Conservation (phyloP, 2,797 vertebrate genomes). For the Notamacropus eugenii region DNA sequence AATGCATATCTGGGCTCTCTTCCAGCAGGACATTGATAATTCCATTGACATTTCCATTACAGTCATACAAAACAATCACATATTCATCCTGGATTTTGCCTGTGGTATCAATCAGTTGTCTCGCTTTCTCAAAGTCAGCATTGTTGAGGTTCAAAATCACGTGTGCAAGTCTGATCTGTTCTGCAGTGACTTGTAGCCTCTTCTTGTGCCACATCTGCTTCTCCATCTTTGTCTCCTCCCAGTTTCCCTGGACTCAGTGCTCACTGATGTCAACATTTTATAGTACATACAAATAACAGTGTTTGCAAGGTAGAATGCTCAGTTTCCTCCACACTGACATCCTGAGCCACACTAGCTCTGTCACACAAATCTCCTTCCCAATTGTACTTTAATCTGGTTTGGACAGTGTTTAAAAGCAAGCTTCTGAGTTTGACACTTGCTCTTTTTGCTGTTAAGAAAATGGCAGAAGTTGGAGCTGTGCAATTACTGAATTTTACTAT, state of each 20-base stretch:
- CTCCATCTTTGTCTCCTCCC: slow-evolving; percentile 98
- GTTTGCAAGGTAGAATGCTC: slow-evolving; percentile 99
- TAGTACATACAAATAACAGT: slow-evolving; percentile 99
- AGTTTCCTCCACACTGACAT: slow-evolving; percentile 96
- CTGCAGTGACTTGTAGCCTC: slow-evolving; percentile 96
- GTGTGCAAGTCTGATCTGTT: slow-evolving; percentile 99
- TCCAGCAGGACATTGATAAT: slow-evolving; percentile 98
- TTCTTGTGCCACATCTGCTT: slow-evolving; percentile 96
- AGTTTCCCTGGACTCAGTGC: slow-evolving; percentile 96
- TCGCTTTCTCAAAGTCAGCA: slow-evolving; percentile 99
- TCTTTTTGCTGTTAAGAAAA: background rate
- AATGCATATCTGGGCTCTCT: slow-evolving; percentile 98
- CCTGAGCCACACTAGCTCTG: slow-evolving; percentile 86
- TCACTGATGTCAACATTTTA: slow-evolving; percentile 99
- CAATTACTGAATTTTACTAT: background rate
- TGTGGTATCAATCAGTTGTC: slow-evolving; percentile 99
- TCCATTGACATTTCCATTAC: slow-evolving; percentile 98
- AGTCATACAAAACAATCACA: slow-evolving; percentile 98
- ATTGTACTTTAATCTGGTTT: background rate
- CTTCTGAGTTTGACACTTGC: background rate
- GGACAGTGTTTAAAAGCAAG: background rate
- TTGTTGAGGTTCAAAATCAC: slow-evolving; percentile 99
- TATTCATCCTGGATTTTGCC: slow-evolving; percentile 99
- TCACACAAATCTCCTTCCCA: slow-evolving; percentile 86
- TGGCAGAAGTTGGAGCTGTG: background rate